Evolutionary conservation across 2,888 invertebrate genomes (phyloP).

Genomic region (Timema cristinae): DNA sequence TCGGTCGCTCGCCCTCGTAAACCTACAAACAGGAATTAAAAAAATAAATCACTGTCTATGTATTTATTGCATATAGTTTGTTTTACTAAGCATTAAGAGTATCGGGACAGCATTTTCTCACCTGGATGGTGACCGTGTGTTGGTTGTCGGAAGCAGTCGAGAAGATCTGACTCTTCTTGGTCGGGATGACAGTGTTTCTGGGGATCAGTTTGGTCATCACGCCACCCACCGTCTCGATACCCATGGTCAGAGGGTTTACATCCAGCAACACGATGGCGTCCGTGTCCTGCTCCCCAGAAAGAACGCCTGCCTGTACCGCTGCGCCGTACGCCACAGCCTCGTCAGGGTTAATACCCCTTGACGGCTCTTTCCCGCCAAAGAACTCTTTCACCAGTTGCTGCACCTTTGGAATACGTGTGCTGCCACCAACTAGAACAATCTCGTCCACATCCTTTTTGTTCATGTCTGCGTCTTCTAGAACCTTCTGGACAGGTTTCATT

Average conservation of each 20-base stretch:
- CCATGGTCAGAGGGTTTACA: constrained; percentile 97
- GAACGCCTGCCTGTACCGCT: constrained; percentile 96
- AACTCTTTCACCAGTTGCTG: constrained; percentile 90
- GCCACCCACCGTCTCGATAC: constrained; percentile 99
- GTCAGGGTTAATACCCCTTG: constrained; percentile 97
- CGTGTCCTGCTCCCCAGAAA: constrained; percentile 95
- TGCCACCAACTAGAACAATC: constrained; percentile 98
- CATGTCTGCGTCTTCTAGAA: constrained; percentile 98
- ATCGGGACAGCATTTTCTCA: constrained; percentile 36
- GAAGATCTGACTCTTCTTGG: constrained; percentile 99
- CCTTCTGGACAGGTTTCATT: constrained; percentile 91
- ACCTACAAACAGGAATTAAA: constrained; percentile 54
- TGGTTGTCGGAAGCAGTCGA: constrained; percentile 99
- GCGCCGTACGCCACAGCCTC: constrained; percentile 99
- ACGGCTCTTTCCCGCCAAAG: constrained; percentile 97
- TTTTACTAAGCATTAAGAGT: no score
- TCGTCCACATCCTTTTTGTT: constrained; percentile 98
- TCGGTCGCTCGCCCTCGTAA: constrained; percentile 98
- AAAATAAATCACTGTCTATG: background rate
- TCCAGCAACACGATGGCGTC: constrained; percentile 95
- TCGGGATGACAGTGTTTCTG: constrained; percentile 97
- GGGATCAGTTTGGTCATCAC: constrained; percentile 99
- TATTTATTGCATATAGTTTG: background rate
- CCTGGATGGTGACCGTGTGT: constrained; percentile 96
- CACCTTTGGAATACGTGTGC: constrained; percentile 98